Evolutionary conservation across 2,797 vertebrate genomes (phyloP).

Genomic region (Hapalemur alaotrensis): DNA sequence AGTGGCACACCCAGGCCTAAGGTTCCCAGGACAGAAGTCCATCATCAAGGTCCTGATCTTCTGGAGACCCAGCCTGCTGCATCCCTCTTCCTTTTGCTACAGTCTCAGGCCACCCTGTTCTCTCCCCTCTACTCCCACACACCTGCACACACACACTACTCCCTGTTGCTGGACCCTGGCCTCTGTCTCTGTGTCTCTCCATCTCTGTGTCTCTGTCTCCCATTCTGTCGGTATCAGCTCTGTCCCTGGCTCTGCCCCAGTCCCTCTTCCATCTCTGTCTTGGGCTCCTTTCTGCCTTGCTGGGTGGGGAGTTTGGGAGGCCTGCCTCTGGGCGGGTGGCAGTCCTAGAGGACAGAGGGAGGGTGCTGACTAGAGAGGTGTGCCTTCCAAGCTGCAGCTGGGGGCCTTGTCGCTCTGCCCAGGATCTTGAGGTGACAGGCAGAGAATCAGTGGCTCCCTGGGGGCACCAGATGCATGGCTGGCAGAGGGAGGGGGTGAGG

Average conservation of each 20-base stretch:
- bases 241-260: not conserved
- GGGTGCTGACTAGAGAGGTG: not conserved
- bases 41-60: not conserved
- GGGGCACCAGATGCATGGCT: slow-evolving; percentile 61
- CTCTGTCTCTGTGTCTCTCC: not conserved
- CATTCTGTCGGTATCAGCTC: not conserved
- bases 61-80: not conserved
- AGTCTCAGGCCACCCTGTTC: not conserved
- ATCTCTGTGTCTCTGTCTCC: not conserved
- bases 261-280: not conserved
- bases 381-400: slow-evolving; percentile 46
- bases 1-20: not conserved
- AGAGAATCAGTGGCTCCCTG: slow-evolving; percentile 62
- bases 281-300: not conserved
- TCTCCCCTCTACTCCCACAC: not conserved
- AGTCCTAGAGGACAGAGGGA: not conserved
- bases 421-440: slow-evolving; percentile 72
- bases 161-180: not conserved
- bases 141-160: not conserved
- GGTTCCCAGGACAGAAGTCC: not conserved
- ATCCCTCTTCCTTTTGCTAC: not conserved
- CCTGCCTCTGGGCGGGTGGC: not conserved
- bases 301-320: not conserved
- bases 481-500: slow-evolving; percentile 48
- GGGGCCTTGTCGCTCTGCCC: slow-evolving; percentile 18